Evolutionary conservation across 2,797 vertebrate genomes (phyloP).

Genomic region (Bryconaethiops microstoma): DNA sequence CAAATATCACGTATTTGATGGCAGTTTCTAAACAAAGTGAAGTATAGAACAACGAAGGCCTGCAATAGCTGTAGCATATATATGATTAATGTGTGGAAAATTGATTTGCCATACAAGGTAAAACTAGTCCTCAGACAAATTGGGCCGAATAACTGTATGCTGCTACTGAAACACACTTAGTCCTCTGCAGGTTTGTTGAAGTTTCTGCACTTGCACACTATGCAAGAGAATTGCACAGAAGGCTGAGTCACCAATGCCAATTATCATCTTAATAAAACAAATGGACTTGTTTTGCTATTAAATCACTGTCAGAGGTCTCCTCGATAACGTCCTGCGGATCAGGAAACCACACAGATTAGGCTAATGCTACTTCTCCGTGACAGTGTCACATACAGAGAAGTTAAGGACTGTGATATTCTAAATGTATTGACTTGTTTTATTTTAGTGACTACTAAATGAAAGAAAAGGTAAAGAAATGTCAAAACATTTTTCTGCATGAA

Average conservation of each 20-base stretch:
- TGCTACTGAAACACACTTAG: not conserved
- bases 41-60: not conserved
- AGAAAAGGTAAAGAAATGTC: no score
- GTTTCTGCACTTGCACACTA: not conserved
- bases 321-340: not conserved
- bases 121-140: not conserved
- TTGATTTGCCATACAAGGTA: not conserved
- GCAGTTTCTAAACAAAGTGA: not conserved
- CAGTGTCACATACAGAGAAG: not conserved
- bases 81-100: not conserved
- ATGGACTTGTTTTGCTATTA: not conserved
- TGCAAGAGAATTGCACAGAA: not conserved
- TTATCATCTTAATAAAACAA: not conserved
- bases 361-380: not conserved
- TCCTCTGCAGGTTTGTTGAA: slow-evolving; percentile 9
- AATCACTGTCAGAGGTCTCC: not conserved
- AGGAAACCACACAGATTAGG: not conserved
- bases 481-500: no score
- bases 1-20: not conserved
- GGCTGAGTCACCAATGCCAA: slow-evolving; percentile 8
- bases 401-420: not conserved
- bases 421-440: no score
- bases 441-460: no score
- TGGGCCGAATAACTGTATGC: not conserved
- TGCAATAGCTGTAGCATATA: not conserved